Conservation (phyloP, 2,797 vertebrate species). For the Glyptemys insculpta region DNA sequence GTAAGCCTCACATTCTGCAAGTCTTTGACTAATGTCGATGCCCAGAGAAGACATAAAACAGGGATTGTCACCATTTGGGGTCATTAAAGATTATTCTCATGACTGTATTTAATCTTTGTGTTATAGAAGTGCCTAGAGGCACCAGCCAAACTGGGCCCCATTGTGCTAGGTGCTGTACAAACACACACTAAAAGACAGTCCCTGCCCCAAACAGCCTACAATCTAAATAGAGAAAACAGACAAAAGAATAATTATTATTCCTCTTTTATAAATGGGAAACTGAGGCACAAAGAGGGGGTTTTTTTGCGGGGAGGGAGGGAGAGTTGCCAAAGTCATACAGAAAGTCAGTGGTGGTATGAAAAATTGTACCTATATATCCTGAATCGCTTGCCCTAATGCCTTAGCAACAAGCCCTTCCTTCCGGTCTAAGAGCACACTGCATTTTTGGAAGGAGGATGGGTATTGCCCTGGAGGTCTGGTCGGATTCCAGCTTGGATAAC, state of each 20-base stretch:
- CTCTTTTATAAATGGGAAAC: not conserved
- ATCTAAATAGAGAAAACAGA: constrained; percentile 45
- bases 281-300: not conserved
- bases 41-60: constrained; percentile 18
- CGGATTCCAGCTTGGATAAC: not conserved
- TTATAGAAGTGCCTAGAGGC: constrained; percentile 38
- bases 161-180: constrained; percentile 49
- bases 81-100: constrained; percentile 61
- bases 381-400: constrained; percentile 25
- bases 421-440: not conserved
- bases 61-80: not conserved
- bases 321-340: not conserved
- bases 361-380: constrained; percentile 45
- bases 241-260: constrained; percentile 72
- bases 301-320: not conserved
- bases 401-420: not conserved
- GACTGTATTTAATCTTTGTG: not conserved
- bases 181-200: constrained; percentile 49
- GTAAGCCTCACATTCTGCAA: constrained; percentile 10
- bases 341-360: constrained; percentile 30
- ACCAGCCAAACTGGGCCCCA: not conserved
- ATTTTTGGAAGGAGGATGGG: not conserved
- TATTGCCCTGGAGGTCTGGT: constrained; percentile 50
- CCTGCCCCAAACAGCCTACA: constrained; percentile 57
- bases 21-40: not conserved